These are phyloP conservation scores for Phenganax marumi DNA, from an alignment of 92 coral and sea anemone species.

Conservation along the genomic window DNA sequence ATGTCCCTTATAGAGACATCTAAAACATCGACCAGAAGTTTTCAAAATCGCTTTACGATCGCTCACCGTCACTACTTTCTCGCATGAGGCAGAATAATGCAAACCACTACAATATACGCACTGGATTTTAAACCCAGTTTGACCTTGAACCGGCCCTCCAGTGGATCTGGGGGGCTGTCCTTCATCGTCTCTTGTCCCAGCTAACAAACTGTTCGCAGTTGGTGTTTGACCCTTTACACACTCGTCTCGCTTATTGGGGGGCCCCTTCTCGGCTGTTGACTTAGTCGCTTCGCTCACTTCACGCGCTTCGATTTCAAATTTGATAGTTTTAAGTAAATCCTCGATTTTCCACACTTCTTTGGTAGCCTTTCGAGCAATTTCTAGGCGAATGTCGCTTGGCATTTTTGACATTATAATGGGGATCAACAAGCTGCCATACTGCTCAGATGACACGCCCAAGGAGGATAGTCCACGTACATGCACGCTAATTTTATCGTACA, in stretches of 20 bases:
- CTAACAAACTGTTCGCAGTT: slow-evolving; percentile 16
- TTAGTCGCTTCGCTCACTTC: slow-evolving; percentile 54
- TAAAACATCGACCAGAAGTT: not conserved
- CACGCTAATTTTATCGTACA: slow-evolving; percentile 57
- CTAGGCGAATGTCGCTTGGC: slow-evolving; percentile 53
- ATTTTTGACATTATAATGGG: slow-evolving; percentile 62
- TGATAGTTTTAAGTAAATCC: slow-evolving; percentile 46
- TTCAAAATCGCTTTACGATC: slow-evolving; percentile 13
- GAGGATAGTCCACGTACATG: slow-evolving; percentile 52
- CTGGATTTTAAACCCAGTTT: slow-evolving; percentile 11
- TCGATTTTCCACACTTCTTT: slow-evolving; percentile 61
- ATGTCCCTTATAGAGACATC: slow-evolving; percentile 22
- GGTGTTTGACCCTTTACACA: not conserved
- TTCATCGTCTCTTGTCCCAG: not conserved
- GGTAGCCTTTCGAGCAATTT: slow-evolving; percentile 52
- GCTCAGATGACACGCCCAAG: slow-evolving; percentile 52
- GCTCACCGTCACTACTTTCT: not conserved
- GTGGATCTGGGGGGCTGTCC: too few species aligned
- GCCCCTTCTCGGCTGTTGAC: slow-evolving; percentile 4
- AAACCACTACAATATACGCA: slow-evolving; percentile 1
- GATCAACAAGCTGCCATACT: slow-evolving; percentile 60
- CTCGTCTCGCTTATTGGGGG: slow-evolving; percentile 6
- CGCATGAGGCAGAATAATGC: slow-evolving; percentile 35
- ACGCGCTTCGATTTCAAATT: slow-evolving; percentile 59
- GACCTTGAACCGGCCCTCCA: too few species aligned